These are phyloP conservation scores for Macrochelys suwanniensis DNA, from an alignment of 2,797 vertebrate genomes.

Conservation along the genomic window DNA sequence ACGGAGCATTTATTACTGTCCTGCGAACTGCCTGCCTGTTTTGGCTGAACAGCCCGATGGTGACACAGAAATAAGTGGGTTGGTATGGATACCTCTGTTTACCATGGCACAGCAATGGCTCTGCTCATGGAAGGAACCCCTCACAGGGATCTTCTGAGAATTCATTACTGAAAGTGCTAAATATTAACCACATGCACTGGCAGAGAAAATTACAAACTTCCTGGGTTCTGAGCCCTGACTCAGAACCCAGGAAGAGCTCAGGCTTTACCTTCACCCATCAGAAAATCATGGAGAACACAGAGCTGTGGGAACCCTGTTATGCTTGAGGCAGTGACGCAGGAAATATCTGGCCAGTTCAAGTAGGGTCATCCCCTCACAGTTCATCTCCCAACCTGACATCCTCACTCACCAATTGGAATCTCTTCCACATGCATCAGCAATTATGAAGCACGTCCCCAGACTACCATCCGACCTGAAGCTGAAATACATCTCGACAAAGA, in stretches of 20 bases:
- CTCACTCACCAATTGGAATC: slow-evolving; percentile 23
- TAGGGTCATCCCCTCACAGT: too few relatives aligned
- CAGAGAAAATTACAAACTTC: not conserved
- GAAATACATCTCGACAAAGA: slow-evolving; percentile 25
- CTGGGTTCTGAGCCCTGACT: not conserved
- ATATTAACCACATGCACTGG: not conserved
- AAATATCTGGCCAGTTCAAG: not conserved
- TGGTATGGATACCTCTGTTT: not conserved
- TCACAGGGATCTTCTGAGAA: not conserved
- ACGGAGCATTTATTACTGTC: not conserved
- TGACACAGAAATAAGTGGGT: not conserved
- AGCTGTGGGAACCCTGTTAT: not conserved
- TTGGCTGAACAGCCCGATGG: not conserved
- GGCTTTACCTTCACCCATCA: not conserved
- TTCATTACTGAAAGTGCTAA: not conserved
- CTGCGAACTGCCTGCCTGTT: not conserved
- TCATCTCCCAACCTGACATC: not conserved
- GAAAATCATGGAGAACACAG: not conserved
- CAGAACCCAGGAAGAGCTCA: not conserved
- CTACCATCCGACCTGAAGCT: not conserved
- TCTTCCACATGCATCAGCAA: not conserved
- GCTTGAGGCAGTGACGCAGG: slow-evolving; percentile 3
- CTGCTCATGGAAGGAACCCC: not conserved
- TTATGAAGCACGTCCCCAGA: not conserved
- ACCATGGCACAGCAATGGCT: not conserved